Percentiles rank a stretch among this genome's conserved stretches.
phyloP scores from a whole-genome alignment of 2,797 vertebrate species.

The Peromyscus melanophrys region DNA sequence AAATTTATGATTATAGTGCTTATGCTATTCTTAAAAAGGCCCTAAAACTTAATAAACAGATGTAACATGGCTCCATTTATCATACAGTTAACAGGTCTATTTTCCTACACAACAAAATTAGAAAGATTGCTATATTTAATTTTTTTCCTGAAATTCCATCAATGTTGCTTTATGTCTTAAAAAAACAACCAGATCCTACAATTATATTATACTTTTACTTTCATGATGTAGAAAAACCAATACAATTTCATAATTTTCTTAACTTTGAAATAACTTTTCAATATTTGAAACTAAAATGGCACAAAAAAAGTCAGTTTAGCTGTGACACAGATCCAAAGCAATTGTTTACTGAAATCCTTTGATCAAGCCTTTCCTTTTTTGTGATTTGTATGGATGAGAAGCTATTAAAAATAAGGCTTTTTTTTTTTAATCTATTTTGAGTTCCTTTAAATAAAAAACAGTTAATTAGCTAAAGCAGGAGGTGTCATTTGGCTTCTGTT shows the following conservation, averaged over 20 bases:
- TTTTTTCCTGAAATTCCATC: constrained; percentile 36
- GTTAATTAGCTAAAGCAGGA: constrained; percentile 69
- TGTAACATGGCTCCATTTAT: constrained; percentile 16
- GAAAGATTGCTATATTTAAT: constrained; percentile 30
- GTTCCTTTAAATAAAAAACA: constrained; percentile 28
- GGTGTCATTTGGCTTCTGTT: constrained; percentile 55
- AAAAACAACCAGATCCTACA: constrained; percentile 4
- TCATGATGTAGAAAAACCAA: constrained; percentile 12
- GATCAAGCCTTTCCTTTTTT: constrained; percentile 11
- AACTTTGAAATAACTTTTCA: constrained; percentile 55
- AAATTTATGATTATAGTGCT: constrained; percentile 8
- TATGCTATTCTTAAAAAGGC: neutral
- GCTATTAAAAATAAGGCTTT: constrained; percentile 31
- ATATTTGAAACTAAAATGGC: neutral
- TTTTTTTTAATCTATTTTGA: constrained; percentile 60
- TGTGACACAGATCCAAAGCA: neutral
- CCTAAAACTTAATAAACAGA: constrained; percentile 47
- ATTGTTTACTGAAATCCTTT: constrained; percentile 22
- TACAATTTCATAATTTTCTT: constrained; percentile 1
- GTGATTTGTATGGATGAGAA: constrained; percentile 39
- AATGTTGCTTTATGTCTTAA: constrained; percentile 30
- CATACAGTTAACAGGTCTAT: constrained; percentile 17
- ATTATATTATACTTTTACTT: constrained; percentile 54
- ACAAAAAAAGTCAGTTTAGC: constrained; percentile 20
- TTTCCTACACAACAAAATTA: neutral